Conservation (phyloP, 2,113 vertebrate species). For the Dicentrarchus labrax region DNA sequence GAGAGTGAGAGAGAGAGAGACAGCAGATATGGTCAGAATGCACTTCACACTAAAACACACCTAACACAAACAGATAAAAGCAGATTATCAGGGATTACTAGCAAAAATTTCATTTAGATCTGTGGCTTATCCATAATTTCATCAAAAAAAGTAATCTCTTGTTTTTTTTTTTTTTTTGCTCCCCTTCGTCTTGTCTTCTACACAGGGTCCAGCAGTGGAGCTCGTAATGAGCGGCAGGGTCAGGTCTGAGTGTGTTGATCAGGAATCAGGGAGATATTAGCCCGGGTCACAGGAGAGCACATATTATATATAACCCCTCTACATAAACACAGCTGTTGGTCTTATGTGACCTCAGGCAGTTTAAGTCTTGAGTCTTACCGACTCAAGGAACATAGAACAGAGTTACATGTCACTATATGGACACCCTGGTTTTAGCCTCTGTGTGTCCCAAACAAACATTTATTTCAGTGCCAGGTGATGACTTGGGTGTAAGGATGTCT, state of each 20-base stretch:
- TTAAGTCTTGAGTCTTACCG: not conserved
- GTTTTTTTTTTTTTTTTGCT: conserved; percentile 12
- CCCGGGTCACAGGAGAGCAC: not conserved
- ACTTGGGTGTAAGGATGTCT: conserved; percentile 7
- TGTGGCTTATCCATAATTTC: conserved; percentile 71
- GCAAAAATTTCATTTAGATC: conserved; percentile 66
- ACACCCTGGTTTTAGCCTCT: not conserved
- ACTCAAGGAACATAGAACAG: conserved; percentile 3
- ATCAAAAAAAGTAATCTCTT: conserved; percentile 74
- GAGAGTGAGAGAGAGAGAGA: conserved; percentile 3
- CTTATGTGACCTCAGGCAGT: conserved; percentile 9
- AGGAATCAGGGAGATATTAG: conserved; percentile 38
- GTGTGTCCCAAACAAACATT: not conserved
- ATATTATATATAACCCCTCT: conserved; percentile 4
- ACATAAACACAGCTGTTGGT: conserved; percentile 1
- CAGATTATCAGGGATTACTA: conserved; percentile 78
- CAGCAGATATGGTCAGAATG: conserved; percentile 52
- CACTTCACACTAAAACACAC: conserved; percentile 71
- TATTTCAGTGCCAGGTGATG: not conserved
- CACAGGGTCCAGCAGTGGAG: conserved; percentile 17
- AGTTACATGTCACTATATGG: conserved; percentile 27
- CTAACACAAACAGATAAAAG: conserved; percentile 77
- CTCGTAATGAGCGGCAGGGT: conserved; percentile 43
- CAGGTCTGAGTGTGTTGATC: conserved; percentile 31
- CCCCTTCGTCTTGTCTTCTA: conserved; percentile 17